A percentile compares a stretch with the other conserved stretches of the same genome.
Evolutionary conservation across 2,113 vertebrate genomes (phyloP).

Genomic region (Chlamydotis undulata): DNA sequence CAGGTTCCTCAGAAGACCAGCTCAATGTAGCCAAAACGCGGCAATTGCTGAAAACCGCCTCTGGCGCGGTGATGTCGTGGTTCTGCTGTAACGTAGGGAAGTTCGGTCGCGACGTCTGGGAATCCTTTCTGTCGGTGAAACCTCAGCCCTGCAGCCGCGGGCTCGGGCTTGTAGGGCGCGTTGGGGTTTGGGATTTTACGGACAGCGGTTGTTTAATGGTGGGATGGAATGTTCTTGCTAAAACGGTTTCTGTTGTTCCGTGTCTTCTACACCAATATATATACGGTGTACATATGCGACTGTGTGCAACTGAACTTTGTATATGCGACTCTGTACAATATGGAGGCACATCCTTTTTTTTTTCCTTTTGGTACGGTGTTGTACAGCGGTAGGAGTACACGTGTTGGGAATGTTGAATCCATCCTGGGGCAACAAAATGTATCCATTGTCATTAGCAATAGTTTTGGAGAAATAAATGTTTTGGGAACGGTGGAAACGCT

Average conservation of each 20-base stretch:
- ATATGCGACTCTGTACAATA: conserved; percentile 94
- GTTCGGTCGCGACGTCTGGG: neutral
- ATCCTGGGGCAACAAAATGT: conserved; percentile 57
- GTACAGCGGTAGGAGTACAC: conserved; percentile 86
- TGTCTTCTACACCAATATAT: conserved; percentile 74
- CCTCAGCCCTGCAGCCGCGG: neutral
- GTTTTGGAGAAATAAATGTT: conserved; percentile 77
- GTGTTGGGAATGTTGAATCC: conserved; percentile 69
- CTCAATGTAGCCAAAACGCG: conserved; percentile 3
- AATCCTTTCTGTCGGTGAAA: neutral
- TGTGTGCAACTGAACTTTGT: conserved; percentile 92
- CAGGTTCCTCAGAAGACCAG: conserved; percentile 17
- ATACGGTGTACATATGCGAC: conserved; percentile 82
- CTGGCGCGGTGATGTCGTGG: rapidly evolving
- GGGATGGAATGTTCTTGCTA: conserved; percentile 67
- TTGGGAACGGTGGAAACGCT: conserved; percentile 69
- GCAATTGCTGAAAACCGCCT: neutral
- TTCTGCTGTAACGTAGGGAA: neutral
- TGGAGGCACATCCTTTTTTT: conserved; percentile 84
- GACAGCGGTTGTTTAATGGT: neutral
- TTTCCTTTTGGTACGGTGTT: conserved; percentile 85
- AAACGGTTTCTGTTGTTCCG: conserved; percentile 54
- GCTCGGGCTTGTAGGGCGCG: neutral
- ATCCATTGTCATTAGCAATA: conserved; percentile 73
- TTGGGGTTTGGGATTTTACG: neutral